These are phyloP conservation scores for Sternarchorhynchus goeldii DNA, from an alignment of 2,797 vertebrate genomes.

Conservation along the genomic window DNA sequence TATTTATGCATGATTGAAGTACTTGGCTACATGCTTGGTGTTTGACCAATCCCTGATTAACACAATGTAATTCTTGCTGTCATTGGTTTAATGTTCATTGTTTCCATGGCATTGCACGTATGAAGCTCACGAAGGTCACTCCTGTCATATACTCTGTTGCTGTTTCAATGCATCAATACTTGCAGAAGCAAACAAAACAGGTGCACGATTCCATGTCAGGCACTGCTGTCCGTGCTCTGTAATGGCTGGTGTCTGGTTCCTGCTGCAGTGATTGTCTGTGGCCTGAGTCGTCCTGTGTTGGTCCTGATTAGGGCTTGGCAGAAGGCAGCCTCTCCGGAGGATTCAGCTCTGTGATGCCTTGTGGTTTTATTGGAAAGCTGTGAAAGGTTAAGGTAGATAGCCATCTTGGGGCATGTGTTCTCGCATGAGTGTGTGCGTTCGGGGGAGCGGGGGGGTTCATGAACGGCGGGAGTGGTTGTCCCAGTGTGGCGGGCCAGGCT, in stretches of 20 bases:
- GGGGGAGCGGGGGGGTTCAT: background rate
- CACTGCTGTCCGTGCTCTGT: background rate
- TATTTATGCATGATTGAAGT: background rate
- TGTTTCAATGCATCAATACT: background rate
- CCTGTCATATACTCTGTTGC: background rate
- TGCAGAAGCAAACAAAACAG: background rate
- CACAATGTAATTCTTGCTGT: background rate
- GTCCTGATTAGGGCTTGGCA: slow-evolving; percentile 19
- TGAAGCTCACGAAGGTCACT: background rate
- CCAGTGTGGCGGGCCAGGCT: slow-evolving; percentile 17
- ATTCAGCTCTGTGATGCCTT: slow-evolving; percentile 16
- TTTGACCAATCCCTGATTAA: background rate
- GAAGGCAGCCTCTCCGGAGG: slow-evolving; percentile 14
- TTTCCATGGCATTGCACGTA: background rate
- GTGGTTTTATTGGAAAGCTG: slow-evolving; percentile 38
- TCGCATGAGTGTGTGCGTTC: too few relatives aligned
- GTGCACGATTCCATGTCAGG: background rate
- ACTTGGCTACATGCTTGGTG: background rate
- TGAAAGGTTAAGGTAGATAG: slow-evolving; percentile 18
- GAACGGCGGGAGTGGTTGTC: slow-evolving; percentile 50
- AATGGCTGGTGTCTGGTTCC: slow-evolving; percentile 5
- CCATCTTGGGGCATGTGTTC: background rate
- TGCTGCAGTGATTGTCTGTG: background rate
- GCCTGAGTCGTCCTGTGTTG: background rate
- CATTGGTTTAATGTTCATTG: background rate